These are phyloP conservation scores for Pseudorectes ferrugineus DNA, from an alignment of 2,113 vertebrate genomes.

Conservation along the genomic window DNA sequence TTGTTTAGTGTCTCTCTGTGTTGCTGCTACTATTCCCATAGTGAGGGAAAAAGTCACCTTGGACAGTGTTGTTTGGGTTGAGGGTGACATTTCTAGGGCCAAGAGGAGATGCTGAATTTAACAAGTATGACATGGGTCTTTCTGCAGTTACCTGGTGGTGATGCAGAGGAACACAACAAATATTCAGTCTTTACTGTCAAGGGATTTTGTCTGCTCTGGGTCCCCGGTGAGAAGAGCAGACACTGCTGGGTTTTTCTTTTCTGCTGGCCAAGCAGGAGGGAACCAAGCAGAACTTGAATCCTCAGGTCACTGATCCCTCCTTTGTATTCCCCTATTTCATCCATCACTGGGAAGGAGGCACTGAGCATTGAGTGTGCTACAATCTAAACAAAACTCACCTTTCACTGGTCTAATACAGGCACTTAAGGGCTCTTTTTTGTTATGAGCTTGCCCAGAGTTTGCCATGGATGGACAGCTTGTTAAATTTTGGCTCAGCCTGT, in stretches of 20 bases:
- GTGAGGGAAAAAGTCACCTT: background rate
- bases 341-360: background rate
- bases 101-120: background rate
- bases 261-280: background rate
- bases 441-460: background rate
- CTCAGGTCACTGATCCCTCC: background rate
- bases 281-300: background rate
- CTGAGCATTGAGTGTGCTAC: background rate
- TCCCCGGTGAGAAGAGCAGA: background rate
- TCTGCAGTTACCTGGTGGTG: background rate
- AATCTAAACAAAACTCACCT: background rate
- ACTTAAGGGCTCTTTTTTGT: background rate
- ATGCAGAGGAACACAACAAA: background rate
- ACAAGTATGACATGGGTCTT: background rate
- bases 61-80: background rate
- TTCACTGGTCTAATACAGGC: background rate
- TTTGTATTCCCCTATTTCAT: background rate
- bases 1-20: background rate
- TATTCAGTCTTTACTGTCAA: background rate
- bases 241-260: background rate
- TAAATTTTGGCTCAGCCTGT: background rate
- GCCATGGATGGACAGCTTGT: background rate
- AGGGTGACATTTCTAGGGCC: background rate
- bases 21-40: background rate
- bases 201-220: background rate